These are phyloP conservation scores for Stegodyphus mimosarum DNA, from an alignment of 1,140 invertebrate genomes.

Conservation along the genomic window DNA sequence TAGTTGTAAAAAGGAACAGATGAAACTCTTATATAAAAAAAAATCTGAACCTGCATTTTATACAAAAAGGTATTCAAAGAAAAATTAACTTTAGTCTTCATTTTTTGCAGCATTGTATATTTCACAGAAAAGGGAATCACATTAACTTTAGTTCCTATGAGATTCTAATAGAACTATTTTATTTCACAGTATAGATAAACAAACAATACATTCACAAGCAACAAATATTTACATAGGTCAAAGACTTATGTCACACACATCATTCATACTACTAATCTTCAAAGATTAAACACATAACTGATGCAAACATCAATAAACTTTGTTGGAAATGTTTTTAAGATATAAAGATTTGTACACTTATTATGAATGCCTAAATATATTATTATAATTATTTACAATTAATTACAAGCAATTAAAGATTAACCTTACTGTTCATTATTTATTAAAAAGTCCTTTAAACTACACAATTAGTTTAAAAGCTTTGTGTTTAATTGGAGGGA, in stretches of 20 bases:
- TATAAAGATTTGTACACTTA: not conserved
- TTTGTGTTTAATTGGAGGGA: too few species aligned
- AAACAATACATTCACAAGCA: slow-evolving; percentile 34
- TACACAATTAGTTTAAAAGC: too few species aligned
- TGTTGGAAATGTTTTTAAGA: not conserved
- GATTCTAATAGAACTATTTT: slow-evolving; percentile 37
- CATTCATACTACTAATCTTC: not conserved
- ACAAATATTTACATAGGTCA: slow-evolving; percentile 48
- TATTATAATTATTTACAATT: not conserved
- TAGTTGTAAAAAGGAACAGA: not conserved
- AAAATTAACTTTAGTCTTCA: not conserved
- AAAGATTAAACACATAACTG: not conserved
- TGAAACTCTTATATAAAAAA: not conserved
- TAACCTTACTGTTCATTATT: not conserved
- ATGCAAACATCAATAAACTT: not conserved
- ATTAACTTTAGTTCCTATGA: slow-evolving; percentile 11
- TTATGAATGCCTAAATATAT: not conserved
- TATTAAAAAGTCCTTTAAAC: not conserved
- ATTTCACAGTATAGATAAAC: slow-evolving; percentile 25
- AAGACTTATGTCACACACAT: slow-evolving; percentile 11
- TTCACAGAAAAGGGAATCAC: not conserved
- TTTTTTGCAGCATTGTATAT: not conserved
- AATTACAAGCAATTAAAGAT: not conserved
- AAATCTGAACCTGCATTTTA: not conserved
- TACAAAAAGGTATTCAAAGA: not conserved